Base-by-base conservation (phyloP, 2,113 vertebrate species). In the Pantherophis guttatus region DNA sequence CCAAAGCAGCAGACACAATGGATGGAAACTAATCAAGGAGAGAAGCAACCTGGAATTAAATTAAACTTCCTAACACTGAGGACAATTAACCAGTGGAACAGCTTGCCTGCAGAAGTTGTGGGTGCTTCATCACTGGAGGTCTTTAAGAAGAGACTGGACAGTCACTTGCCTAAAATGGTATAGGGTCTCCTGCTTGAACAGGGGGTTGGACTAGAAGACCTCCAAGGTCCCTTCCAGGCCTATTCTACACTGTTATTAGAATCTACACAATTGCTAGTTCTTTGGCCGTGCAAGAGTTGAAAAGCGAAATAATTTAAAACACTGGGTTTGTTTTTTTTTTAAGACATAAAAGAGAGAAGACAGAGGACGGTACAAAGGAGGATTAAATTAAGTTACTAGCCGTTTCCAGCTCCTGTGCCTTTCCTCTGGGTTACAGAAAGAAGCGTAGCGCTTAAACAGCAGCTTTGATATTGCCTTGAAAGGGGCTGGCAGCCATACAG, bases 391-490 rank as follows among this genome's bases (percentile, higher is more conserved):
- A 94, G 33, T 92, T 95, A 89, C 86, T 85, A 62, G 54, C 11
- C 92, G 93, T 91, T 94, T 93, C 91, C 3, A 57, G 4, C 95
- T 94, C 75, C 86, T 57, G 85, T 70, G 92, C 90, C 0, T 92
- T 88, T 44, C 52, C 91, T 0, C 33, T 5, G 33, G 9, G 87
- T 86, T 52, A 12, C 50, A 70, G 87, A 90, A 95, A 94, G 94
- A 94, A 92, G 93, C 0, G n/a, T 17, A 92, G 88, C 57, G 94
- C 95, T 95, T 94, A 94, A 94, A 93, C 95, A 95, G 96, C 94
- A 96, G 96, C 96, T 95, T 81, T 96, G 97, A 96, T 96, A 95
- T 96, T 96, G 97, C 97, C 95, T 95, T 95, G 96, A 96, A 96
- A 97, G 96, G 96, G 97, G 96, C 96, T 95, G 96, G 96, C 96